Conservation (phyloP, 1,140 invertebrate species). For the Neodiprion lecontei region DNA sequence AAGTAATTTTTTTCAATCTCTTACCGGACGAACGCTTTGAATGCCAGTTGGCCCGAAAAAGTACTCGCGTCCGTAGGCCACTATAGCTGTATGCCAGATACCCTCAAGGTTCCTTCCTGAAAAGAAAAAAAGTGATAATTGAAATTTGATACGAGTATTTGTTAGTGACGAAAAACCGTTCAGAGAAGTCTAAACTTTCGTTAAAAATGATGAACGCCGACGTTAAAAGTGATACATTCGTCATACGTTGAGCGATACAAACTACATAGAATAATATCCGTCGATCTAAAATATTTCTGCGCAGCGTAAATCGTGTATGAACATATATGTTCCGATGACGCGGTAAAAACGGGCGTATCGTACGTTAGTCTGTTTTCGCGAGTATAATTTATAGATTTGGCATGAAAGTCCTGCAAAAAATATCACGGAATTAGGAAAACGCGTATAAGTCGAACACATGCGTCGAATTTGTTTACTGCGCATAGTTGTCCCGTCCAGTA, state of each 20-base stretch:
- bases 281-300: no score
- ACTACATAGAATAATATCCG: no score
- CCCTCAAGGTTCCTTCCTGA: conserved; percentile 82
- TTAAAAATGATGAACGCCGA: no score
- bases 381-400: conserved; percentile 1
- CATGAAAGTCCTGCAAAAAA: neutral
- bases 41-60: conserved; percentile 86
- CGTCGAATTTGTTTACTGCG: no score
- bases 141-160: conserved; percentile 8
- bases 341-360: neutral
- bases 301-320: no score
- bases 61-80: conserved; percentile 86
- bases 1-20: conserved; percentile 43
- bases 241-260: no score
- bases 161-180: neutral
- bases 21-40: conserved; percentile 79
- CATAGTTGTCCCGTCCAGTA: no score
- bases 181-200: no score
- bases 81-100: conserved; percentile 87
- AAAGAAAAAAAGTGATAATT: conserved; percentile 30
- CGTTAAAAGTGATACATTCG: no score
- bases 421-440: no score
- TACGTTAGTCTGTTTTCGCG: neutral
- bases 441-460: no score
- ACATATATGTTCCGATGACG: no score